phyloP scores from a whole-genome alignment of 2,888 invertebrate species.

The Lumbricus terrestris region DNA sequence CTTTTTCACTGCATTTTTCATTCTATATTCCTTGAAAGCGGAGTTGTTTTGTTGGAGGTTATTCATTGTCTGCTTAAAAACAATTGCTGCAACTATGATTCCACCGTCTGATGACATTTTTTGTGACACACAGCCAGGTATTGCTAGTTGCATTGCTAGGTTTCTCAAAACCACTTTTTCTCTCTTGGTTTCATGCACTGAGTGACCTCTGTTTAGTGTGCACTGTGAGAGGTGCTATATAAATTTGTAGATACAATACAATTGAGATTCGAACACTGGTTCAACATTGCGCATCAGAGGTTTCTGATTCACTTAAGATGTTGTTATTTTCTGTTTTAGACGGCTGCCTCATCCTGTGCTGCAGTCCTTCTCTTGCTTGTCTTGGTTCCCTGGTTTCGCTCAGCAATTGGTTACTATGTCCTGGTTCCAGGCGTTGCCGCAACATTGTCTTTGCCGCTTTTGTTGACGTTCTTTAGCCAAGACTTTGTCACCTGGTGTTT shows the following conservation, averaged over 20 bases:
- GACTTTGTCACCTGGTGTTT: slow-evolving; percentile 31
- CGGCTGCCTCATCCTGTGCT: slow-evolving; percentile 22
- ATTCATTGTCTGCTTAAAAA: too few species aligned
- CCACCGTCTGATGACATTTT: too few species aligned
- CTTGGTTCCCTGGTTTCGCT: slow-evolving; percentile 14
- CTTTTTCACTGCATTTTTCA: too few species aligned
- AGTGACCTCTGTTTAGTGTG: too few species aligned
- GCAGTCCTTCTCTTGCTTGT: slow-evolving; percentile 26
- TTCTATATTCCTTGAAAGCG: too few species aligned
- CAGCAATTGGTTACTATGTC: slow-evolving; percentile 16
- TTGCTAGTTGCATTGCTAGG: too few species aligned
- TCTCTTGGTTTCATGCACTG: too few species aligned
- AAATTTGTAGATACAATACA: too few species aligned
- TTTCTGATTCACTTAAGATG: background rate
- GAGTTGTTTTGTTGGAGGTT: too few species aligned
- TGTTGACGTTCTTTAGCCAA: slow-evolving; percentile 22
- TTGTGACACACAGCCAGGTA: background rate
- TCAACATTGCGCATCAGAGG: background rate
- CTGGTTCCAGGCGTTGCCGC: slow-evolving; percentile 25
- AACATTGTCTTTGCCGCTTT: slow-evolving; percentile 27
- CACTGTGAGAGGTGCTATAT: too few species aligned
- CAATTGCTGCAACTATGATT: too few species aligned
- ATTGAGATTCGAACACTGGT: background rate
- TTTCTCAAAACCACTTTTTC: too few species aligned
- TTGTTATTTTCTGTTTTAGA: slow-evolving; percentile 24